These are phyloP conservation scores for Drosophila lutescens DNA, from an alignment of 2,888 invertebrate species.

Conservation along the genomic window DNA sequence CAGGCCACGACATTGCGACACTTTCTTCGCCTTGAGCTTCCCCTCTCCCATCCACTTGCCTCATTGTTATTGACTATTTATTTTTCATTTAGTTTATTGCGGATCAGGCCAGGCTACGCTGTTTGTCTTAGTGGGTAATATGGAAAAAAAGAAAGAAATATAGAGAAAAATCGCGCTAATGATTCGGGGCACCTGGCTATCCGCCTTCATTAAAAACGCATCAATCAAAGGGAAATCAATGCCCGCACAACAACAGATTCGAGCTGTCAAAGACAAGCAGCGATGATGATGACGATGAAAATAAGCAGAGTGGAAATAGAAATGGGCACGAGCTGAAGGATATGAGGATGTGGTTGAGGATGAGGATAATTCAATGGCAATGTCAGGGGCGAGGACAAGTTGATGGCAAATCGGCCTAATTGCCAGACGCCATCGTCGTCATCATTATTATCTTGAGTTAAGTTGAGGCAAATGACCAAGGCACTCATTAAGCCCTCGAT, in stretches of 20 bases:
- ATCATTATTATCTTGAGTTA: constrained; percentile 1
- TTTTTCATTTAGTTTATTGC: constrained; percentile 73
- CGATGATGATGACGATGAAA: constrained; percentile 19
- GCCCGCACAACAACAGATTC: constrained; percentile 56
- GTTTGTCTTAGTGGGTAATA: neutral
- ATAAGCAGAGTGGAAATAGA: constrained; percentile 14
- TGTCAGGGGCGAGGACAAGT: constrained; percentile 28
- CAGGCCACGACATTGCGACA: constrained; percentile 48
- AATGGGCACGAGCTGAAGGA: neutral
- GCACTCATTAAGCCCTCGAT: constrained; percentile 28
- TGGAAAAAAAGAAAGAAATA: neutral
- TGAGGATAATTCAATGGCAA: constrained; percentile 24
- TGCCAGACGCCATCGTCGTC: constrained; percentile 43
- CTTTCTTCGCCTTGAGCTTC: constrained; percentile 15
- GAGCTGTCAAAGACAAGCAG: constrained; percentile 40
- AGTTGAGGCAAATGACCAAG: constrained; percentile 23
- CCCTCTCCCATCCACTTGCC: constrained; percentile 1
- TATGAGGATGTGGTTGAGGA: constrained; percentile 1
- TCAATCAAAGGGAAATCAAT: constrained; percentile 69
- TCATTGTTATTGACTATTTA: constrained; percentile 57
- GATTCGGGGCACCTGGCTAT: constrained; percentile 45
- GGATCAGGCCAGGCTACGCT: constrained; percentile 28
- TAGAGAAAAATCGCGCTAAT: constrained; percentile 39
- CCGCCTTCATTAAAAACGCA: constrained; percentile 67
- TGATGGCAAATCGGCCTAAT: constrained; percentile 42